These are phyloP conservation scores for Meteorus sp. DNA, from an alignment of 1,140 invertebrate genomes.

Conservation along the genomic window DNA sequence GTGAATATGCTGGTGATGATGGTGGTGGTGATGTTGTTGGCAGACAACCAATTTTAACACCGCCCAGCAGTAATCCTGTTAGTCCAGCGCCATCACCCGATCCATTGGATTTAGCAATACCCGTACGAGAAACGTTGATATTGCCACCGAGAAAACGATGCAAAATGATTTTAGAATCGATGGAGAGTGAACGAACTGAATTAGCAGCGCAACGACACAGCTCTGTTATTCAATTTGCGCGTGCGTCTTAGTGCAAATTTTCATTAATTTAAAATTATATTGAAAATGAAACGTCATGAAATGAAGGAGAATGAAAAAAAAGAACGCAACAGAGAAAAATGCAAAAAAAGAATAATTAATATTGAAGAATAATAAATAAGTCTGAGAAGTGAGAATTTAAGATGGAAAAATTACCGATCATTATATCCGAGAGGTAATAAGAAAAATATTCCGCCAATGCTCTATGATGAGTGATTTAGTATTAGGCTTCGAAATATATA, in stretches of 20 bases:
- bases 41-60: slow-evolving; percentile 62
- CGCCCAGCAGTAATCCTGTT: slow-evolving; percentile 66
- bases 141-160: slow-evolving; percentile 75
- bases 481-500: too few relatives aligned
- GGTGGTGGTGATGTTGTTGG: slow-evolving; percentile 32
- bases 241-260: slow-evolving; percentile 61
- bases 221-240: slow-evolving; percentile 81
- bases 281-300: too few relatives aligned
- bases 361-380: too few relatives aligned
- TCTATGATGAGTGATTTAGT: too few relatives aligned
- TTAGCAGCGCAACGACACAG: slow-evolving; percentile 65
- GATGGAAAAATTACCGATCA: too few relatives aligned
- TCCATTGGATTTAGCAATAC: slow-evolving; percentile 60
- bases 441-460: too few relatives aligned
- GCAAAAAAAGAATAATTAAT: too few relatives aligned
- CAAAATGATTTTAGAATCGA: slow-evolving; percentile 75
- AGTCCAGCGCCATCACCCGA: slow-evolving; percentile 65
- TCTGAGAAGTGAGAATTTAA: not conserved
- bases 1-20: slow-evolving; percentile 34
- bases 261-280: too few relatives aligned
- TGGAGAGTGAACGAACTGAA: slow-evolving; percentile 59
- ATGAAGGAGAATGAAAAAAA: too few relatives aligned
- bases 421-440: too few relatives aligned
- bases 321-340: too few relatives aligned
- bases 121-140: slow-evolving; percentile 65